Conservation (phyloP, 2,888 invertebrate genomes). For the Trimorus sp. region DNA sequence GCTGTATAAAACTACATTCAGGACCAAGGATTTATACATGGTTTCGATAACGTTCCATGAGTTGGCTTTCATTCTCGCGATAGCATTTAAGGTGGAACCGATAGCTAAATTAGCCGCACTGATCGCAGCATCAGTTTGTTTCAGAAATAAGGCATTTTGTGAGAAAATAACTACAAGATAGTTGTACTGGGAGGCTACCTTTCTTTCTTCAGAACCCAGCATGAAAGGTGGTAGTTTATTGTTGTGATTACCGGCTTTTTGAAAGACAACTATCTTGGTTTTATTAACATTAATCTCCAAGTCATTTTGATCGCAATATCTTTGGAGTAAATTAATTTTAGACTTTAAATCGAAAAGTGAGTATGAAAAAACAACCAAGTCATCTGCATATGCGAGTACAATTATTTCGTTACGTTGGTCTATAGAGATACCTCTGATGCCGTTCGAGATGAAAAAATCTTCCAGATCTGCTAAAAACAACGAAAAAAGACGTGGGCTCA, state of each 20-base stretch:
- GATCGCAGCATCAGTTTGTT: too few relatives aligned
- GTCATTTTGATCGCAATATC: constrained; percentile 6
- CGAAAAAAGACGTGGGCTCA: constrained; percentile 15
- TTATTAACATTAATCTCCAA: constrained; percentile 9
- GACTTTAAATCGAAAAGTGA: background rate
- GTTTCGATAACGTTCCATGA: too few relatives aligned
- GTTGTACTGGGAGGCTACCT: constrained; percentile 1
- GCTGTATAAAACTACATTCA: too few relatives aligned
- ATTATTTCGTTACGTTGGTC: constrained; percentile 15
- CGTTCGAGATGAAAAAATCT: background rate
- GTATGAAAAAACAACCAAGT: constrained; percentile 7
- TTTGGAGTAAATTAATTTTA: background rate
- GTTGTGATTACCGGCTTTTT: constrained; percentile 26
- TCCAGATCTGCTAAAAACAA: constrained; percentile 17
- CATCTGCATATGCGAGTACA: constrained; percentile 14
- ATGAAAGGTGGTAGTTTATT: too few relatives aligned
- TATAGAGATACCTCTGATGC: constrained; percentile 3
- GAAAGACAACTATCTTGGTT: constrained; percentile 22
- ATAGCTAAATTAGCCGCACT: too few relatives aligned
- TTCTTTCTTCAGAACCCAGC: too few relatives aligned
- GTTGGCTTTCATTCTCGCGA: too few relatives aligned
- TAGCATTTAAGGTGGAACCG: too few relatives aligned
- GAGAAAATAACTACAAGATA: constrained; percentile 20
- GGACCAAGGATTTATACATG: too few relatives aligned
- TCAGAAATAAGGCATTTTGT: too few relatives aligned